Evolutionary conservation across 2,888 invertebrate genomes (phyloP), one percentile per base, ranked within the genome.

Genomic region (Catocala nupta): DNA sequence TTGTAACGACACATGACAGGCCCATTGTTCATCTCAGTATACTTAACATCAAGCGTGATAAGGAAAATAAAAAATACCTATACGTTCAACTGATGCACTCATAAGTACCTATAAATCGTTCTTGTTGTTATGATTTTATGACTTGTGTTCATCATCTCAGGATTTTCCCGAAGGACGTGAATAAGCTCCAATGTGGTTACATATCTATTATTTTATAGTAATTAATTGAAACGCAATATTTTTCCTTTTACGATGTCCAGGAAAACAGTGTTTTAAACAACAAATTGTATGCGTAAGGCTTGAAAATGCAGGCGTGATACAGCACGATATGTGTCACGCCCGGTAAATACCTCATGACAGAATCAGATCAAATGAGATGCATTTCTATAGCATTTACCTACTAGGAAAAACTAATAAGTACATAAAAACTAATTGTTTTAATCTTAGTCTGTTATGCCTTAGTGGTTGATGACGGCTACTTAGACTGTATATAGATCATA

Each of bases 231-330:
- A 58, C 36, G 34, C 50, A 65, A 9, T 7, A 8, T 7, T 39
- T 53, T 70, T 74, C 71, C 65, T 71, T 71, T 57, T 71, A 52
- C 43, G 39, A 3, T 39, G 48, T 70, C 71, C 60, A 65, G 75
- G 71, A 71, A 71, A 71, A 71, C 49, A 13, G 9, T 8, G 36
- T 25, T 13, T 53, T 53, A 13, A 49, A 51, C 50, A 45, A 74
- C 53, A 36, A 25, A 10, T 42, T 0, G 44, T 36, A 36, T 50
- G 50, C 47, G 44, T 56, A 9, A 44, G 16, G 9, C 52, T 54
- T 63, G 48, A 49, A 73, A 63, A 53, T 54, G 70, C 53, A 33
- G 34, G 44, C 44, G 12, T 44, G 44, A 44, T 44, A 44, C 12
- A 39, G 5, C 5, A 44, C 12, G n/a, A 44, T n/a, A 59, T 74